Base-by-base conservation (phyloP, 2,888 invertebrate species). In the Drosophila bunnanda region DNA sequence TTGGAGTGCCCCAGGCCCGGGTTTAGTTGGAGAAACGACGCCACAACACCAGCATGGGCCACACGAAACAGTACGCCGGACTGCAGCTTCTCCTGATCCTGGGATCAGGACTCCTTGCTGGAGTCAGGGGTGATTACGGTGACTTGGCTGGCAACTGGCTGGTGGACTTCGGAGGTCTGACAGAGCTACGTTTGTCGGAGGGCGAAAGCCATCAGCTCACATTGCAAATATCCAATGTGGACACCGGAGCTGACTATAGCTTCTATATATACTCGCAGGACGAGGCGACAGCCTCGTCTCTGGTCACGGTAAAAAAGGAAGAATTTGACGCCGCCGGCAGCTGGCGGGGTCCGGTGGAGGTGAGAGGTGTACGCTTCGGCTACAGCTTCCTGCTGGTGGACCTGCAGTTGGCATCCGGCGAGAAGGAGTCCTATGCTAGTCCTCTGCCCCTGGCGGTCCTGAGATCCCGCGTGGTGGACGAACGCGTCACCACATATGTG, bases 401-500 rank as follows among this genome's bases (percentile, higher is more conserved):
- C 5, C 60, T 83, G 15, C 54, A 73, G 20, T 13, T 69, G n/a
- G 54, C 7, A 4, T 10, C 8, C 9, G 41, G 12, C 5, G 13
- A 52, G 34, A 13, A 17, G 0, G 50, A 52, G 50, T 22, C 30
- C 4, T 72, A 75, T 20, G 41, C 57, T 0, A 30, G 73, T 30
- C 41, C 34, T 1, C 41, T 84, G 28, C 38, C 55, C 3, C 53
- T 87, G 9, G 61, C 58, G 0, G 75, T 88, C 8, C n/a, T 74
- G 34, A 79, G 87, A 28, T 60, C 39, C 7, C 64, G 77, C 1
- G 66, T 62, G 28, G 55, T 80, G 7, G 68, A 80, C 57, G 96
- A 96, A 91, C 93, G 92, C 1, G 91, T 96, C 32, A 97, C 97
- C 89, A 94, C 95, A 0, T 93, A 93, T 55, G 95, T 95, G 78